phyloP scores from a whole-genome alignment of 2,888 invertebrate species.

The Cantharis rustica region DNA sequence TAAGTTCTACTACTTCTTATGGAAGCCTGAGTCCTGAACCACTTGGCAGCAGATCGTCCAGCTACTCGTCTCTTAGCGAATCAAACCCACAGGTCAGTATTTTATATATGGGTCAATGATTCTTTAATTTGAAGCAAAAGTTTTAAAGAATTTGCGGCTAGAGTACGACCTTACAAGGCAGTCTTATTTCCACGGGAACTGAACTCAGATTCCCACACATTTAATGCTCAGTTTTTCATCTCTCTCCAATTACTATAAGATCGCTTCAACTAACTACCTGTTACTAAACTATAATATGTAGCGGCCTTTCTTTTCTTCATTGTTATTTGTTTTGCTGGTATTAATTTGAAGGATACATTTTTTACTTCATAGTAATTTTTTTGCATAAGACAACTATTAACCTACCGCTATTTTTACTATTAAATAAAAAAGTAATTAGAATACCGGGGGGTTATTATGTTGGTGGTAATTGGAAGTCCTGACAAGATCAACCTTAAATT shows the following conservation, averaged over 20 bases:
- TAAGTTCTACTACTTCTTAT: slow-evolving; percentile 76
- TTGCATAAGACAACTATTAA: neutral
- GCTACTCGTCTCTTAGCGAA: slow-evolving; percentile 67
- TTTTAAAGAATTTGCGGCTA: slow-evolving; percentile 23
- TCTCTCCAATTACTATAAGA: neutral
- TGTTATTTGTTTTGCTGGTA: slow-evolving; percentile 1
- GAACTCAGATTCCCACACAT: slow-evolving; percentile 35
- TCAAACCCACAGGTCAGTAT: slow-evolving; percentile 55
- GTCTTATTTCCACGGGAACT: slow-evolving; percentile 35
- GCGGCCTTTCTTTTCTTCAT: slow-evolving; percentile 12
- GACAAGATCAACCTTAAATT: neutral
- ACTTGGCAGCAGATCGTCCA: slow-evolving; percentile 71
- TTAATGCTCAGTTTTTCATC: slow-evolving; percentile 25
- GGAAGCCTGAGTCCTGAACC: slow-evolving; percentile 75
- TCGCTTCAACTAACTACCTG: slow-evolving; percentile 12
- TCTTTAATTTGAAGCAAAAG: neutral
- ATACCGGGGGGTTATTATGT: neutral
- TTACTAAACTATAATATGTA: slow-evolving; percentile 9
- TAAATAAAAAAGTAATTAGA: neutral
- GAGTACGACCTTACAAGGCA: slow-evolving; percentile 39
- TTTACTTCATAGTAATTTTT: neutral
- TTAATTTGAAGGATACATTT: slow-evolving; percentile 3
- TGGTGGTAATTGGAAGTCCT: neutral
- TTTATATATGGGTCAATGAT: neutral
- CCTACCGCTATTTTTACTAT: neutral